A percentile compares a stretch with the other conserved stretches of the same genome.
Evolutionary conservation across 2,113 vertebrate genomes (phyloP).

Genomic region (Donacobius atricapilla): DNA sequence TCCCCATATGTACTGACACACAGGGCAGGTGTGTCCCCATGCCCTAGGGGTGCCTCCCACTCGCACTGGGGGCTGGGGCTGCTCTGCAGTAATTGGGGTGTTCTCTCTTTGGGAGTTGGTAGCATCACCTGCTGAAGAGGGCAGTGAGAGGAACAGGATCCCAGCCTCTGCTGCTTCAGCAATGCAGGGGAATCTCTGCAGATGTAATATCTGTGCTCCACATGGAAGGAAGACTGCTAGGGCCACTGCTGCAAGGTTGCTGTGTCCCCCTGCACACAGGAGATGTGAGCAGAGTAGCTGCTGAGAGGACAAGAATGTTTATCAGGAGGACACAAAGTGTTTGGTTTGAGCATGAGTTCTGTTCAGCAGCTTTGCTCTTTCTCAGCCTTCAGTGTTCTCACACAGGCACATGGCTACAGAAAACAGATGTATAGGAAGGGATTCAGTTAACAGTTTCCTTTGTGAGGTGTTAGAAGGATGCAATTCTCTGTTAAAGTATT

Average conservation of each 20-base stretch:
- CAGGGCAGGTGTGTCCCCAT: accelerated
- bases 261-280: background rate
- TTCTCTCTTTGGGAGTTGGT: background rate
- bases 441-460: background rate
- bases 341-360: background rate
- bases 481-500: background rate
- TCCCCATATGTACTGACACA: accelerated
- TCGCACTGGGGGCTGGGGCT: background rate
- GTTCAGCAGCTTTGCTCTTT: background rate
- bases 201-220: background rate
- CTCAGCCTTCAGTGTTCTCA: background rate
- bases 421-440: background rate
- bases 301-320: background rate
- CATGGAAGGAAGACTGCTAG: background rate
- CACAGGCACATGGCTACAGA: background rate
- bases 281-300: background rate
- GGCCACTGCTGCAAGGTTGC: background rate
- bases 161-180: background rate
- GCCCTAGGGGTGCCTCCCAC: background rate
- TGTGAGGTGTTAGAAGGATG: background rate
- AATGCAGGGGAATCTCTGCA: background rate
- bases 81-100: background rate
- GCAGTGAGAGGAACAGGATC: background rate
- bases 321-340: background rate
- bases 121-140: accelerated